A percentile compares a stretch with the other conserved stretches of the same genome.
Conservation (phyloP, 2,113 vertebrate species). For the Okapia johnstoni region DNA sequence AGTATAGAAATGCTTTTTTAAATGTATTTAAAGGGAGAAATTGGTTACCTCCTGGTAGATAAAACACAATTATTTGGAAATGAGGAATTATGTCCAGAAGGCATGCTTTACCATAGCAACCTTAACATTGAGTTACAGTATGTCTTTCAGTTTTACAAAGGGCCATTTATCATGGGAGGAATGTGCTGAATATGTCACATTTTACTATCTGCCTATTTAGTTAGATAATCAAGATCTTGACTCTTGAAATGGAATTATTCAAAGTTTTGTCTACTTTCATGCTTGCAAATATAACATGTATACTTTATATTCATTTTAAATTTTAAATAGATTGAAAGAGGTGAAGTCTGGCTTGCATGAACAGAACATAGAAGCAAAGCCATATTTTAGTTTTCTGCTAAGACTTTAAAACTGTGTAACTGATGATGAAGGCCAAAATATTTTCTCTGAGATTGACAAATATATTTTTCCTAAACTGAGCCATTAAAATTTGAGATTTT, state of each 20-base stretch:
- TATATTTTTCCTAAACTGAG: conserved; percentile 29
- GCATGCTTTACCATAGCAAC: conserved; percentile 78
- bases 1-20: conserved; percentile 37
- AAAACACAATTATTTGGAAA: conserved; percentile 68
- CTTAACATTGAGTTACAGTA: conserved; percentile 72
- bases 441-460: conserved; percentile 55
- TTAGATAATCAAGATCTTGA: conserved; percentile 83
- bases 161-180: conserved; percentile 80
- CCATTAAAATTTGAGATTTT: conserved; percentile 47
- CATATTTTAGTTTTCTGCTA: conserved; percentile 29
- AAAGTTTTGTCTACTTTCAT: conserved; percentile 76
- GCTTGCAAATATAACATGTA: conserved; percentile 37
- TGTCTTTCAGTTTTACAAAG: conserved; percentile 63
- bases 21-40: conserved; percentile 57
- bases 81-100: conserved; percentile 61
- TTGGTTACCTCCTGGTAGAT: conserved; percentile 61
- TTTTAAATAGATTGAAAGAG: conserved; percentile 75
- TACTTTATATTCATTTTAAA: conserved; percentile 66
- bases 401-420: conserved; percentile 6
- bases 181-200: conserved; percentile 74
- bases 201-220: conserved; percentile 81
- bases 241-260: conserved; percentile 78
- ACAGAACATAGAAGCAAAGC: conserved; percentile 29
- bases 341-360: conserved; percentile 40
- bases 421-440: not conserved